A percentile compares a stretch with the other conserved stretches of the same genome.
Evolutionary conservation across 2,888 invertebrate species (phyloP).

Genomic region (Palloptera scutellata): DNA sequence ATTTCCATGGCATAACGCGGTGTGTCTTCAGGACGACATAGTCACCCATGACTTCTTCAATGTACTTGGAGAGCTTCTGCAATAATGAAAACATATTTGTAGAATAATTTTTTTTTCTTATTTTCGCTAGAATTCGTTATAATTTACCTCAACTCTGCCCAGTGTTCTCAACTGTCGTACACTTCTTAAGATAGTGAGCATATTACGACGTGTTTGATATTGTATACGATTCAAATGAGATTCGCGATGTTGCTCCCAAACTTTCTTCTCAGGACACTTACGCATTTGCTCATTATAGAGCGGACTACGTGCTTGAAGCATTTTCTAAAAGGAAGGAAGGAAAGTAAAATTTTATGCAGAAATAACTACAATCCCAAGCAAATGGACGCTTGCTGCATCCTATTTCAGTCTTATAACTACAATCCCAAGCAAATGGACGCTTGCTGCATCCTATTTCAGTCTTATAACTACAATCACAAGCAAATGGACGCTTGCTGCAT

Average conservation of each 20-base stretch:
- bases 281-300: slow-evolving; percentile 51
- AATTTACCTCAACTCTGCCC: slow-evolving; percentile 47
- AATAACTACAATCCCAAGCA: too few relatives aligned
- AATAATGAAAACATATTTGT: neutral
- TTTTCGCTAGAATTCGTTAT: neutral
- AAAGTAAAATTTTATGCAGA: too few relatives aligned
- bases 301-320: slow-evolving; percentile 57
- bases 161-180: slow-evolving; percentile 46
- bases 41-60: slow-evolving; percentile 57
- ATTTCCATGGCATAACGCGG: slow-evolving; percentile 62
- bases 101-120: neutral
- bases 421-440: too few relatives aligned
- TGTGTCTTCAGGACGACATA: slow-evolving; percentile 57
- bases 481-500: too few relatives aligned
- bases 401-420: too few relatives aligned
- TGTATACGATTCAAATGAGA: slow-evolving; percentile 52
- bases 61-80: slow-evolving; percentile 51
- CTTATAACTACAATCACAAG: too few relatives aligned
- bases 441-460: too few relatives aligned
- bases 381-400: too few relatives aligned
- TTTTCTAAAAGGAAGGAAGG: slow-evolving; percentile 48
- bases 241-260: slow-evolving; percentile 45
- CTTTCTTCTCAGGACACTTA: slow-evolving; percentile 46
- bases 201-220: slow-evolving; percentile 56
- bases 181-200: slow-evolving; percentile 49